Conservation (phyloP, 2,888 invertebrate genomes). For the Rhagonycha fulva region DNA sequence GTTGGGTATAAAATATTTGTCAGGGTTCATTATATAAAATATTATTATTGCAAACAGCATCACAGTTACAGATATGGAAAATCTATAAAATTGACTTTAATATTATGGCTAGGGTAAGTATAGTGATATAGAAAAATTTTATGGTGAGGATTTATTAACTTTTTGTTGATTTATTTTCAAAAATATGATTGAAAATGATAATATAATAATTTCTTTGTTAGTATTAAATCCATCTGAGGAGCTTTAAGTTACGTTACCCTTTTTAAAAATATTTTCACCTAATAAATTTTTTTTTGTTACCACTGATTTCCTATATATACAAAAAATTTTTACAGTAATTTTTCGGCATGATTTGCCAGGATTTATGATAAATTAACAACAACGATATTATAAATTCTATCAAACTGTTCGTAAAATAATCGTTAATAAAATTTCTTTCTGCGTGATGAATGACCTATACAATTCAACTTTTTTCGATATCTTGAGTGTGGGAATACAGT, state of each 20-base stretch:
- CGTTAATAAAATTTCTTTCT: background rate
- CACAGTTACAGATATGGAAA: background rate
- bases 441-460: background rate
- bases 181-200: no score
- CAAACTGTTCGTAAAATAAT: background rate
- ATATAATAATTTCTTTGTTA: no score
- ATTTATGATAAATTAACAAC: background rate
- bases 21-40: background rate
- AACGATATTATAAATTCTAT: background rate
- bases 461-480: background rate
- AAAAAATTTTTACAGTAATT: background rate
- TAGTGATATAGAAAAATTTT: background rate
- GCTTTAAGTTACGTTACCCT: no score
- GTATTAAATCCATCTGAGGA: no score
- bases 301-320: no score
- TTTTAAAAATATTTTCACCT: no score
- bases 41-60: background rate
- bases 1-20: background rate
- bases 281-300: no score
- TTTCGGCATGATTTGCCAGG: background rate
- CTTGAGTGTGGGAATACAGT: constrained; percentile 2
- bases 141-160: background rate
- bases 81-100: background rate
- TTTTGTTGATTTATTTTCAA: background rate
- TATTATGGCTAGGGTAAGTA: background rate